A percentile compares a stretch with the other conserved stretches of the same genome.
Evolutionary conservation across 2,113 vertebrate genomes (phyloP).

Genomic region (Hyperoodon ampullatus): DNA sequence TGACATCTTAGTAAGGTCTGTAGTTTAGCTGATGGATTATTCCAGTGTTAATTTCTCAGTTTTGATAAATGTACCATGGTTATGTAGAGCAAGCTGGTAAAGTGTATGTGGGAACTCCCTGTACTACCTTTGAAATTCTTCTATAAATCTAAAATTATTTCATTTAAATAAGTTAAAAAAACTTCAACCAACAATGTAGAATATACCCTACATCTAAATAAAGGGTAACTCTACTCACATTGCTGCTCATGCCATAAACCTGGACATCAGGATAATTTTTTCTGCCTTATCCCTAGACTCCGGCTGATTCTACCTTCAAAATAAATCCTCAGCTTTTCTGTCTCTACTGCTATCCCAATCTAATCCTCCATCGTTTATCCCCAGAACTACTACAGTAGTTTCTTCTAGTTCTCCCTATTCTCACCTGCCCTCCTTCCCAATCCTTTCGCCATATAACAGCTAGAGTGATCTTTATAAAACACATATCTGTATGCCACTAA

Average conservation of each 20-base stretch:
- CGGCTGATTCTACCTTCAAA: neutral
- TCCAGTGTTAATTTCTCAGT: neutral
- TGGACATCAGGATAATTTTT: neutral
- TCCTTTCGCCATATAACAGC: neutral
- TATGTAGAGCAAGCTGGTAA: neutral
- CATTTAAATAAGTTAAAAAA: neutral
- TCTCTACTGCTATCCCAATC: neutral
- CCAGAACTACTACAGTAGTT: neutral
- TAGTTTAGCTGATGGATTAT: neutral
- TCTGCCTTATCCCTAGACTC: neutral
- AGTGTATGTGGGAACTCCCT: neutral
- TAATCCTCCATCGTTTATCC: neutral
- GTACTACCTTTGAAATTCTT: neutral
- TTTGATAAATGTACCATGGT: neutral
- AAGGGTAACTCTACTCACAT: neutral
- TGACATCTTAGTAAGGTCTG: neutral
- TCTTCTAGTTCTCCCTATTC: neutral
- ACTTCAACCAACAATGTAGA: neutral
- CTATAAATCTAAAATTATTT: neutral
- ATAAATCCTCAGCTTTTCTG: neutral
- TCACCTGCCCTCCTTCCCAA: neutral
- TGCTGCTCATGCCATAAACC: neutral
- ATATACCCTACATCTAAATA: neutral
- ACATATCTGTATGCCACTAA: neutral
- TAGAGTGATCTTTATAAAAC: neutral